Percentiles rank a stretch among this genome's conserved stretches.
These are phyloP conservation scores for Cotesia typhae DNA, from an alignment of 1,140 invertebrate species.

Conservation along the genomic window DNA sequence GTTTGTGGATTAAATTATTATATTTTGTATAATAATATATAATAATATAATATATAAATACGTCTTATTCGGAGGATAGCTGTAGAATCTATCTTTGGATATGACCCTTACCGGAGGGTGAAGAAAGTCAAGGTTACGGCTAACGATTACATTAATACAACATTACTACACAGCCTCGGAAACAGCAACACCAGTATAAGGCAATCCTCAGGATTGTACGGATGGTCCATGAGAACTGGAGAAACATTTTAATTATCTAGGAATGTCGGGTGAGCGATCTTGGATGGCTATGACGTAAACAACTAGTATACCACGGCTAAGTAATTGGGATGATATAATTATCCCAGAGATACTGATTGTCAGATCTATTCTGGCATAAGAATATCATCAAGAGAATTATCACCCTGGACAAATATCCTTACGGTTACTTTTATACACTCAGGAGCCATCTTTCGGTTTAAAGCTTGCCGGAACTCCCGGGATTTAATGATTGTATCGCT, in stretches of 20 bases:
- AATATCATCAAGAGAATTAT: neutral
- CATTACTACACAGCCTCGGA: neutral
- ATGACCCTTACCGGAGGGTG: neutral
- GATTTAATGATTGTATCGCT: slow-evolving; percentile 7
- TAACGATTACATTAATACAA: neutral
- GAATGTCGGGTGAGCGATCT: slow-evolving; percentile 19
- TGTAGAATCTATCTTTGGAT: neutral
- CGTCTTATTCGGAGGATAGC: neutral
- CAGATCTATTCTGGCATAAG: too few species aligned
- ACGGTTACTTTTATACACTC: too few species aligned
- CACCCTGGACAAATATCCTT: too few species aligned
- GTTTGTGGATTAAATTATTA: too few species aligned
- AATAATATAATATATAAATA: neutral
- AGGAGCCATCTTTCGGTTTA: neutral
- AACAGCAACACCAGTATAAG: neutral
- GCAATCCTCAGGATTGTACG: slow-evolving; percentile 7
- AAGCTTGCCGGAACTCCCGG: neutral
- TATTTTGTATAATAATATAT: neutral
- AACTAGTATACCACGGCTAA: neutral
- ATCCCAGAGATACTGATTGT: neutral
- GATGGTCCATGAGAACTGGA: slow-evolving; percentile 15
- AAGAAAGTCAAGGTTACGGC: slow-evolving; percentile 22
- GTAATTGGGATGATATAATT: slow-evolving; percentile 36
- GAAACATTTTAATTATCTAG: slow-evolving; percentile 35
- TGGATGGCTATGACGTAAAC: slow-evolving; percentile 15